Evolutionary conservation across 2,888 invertebrate species (phyloP).

Genomic region (Chymomyza caudatula): DNA sequence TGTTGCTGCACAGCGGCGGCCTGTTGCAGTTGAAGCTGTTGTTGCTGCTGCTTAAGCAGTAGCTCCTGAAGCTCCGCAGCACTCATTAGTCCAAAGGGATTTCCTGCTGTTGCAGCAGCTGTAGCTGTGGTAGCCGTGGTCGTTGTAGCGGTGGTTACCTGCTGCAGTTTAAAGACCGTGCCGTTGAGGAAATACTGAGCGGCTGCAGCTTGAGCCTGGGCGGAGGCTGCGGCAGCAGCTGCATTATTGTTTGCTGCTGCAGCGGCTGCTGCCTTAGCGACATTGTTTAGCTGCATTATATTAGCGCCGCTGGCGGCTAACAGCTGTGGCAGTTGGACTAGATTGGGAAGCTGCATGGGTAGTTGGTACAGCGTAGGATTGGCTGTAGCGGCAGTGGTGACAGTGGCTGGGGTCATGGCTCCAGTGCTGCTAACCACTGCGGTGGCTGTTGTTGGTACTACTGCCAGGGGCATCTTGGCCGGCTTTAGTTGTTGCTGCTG

Average conservation of each 20-base stretch:
- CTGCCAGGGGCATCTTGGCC: slow-evolving; percentile 25
- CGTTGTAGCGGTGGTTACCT: slow-evolving; percentile 74
- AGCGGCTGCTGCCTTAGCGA: slow-evolving; percentile 74
- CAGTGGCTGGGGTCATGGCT: slow-evolving; percentile 5
- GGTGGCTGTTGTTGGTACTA: slow-evolving; percentile 29
- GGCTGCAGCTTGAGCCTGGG: slow-evolving; percentile 73
- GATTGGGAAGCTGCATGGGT: slow-evolving; percentile 82
- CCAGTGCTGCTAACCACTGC: slow-evolving; percentile 11
- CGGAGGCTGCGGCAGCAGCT: slow-evolving; percentile 57
- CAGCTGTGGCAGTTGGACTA: slow-evolving; percentile 82
- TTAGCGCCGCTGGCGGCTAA: slow-evolving; percentile 80
- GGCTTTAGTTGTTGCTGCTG: slow-evolving; percentile 54
- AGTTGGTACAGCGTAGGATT: slow-evolving; percentile 80
- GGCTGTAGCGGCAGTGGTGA: slow-evolving; percentile 25
- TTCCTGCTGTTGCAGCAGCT: slow-evolving; percentile 59
- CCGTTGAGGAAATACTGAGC: slow-evolving; percentile 78
- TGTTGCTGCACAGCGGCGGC: slow-evolving; percentile 29
- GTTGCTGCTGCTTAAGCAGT: slow-evolving; percentile 58
- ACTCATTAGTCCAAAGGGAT: slow-evolving; percentile 70
- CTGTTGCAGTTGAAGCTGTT: slow-evolving; percentile 39
- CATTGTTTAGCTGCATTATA: slow-evolving; percentile 76
- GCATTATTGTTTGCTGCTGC: slow-evolving; percentile 59
- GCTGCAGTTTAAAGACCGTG: slow-evolving; percentile 77
- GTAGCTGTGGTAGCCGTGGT: slow-evolving; percentile 74
- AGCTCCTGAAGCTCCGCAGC: slow-evolving; percentile 68